Base-by-base conservation (phyloP, 2,113 vertebrate genomes). In the Megaptera novaeangliae region DNA sequence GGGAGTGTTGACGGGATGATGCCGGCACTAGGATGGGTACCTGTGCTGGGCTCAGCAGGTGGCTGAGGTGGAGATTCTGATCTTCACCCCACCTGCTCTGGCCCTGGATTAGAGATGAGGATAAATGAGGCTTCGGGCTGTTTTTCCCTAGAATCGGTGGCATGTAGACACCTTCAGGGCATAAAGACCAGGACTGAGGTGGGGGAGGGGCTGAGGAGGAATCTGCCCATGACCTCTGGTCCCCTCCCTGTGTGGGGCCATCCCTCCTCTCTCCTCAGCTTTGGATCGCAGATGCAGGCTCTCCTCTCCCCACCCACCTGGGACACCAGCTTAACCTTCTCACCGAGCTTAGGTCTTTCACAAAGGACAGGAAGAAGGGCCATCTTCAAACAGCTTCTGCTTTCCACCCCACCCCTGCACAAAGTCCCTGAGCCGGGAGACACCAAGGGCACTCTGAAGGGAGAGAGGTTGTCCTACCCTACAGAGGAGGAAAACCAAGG, bases 11-110 rank as follows among this genome's bases (percentile, higher is more conserved):
- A 41, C 1, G 15, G 18, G 49, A 5, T 3, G 82, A 9, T 3
- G 1, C 3, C 6, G 2, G 63, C 1, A 0, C n/a, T 1, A 0
- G 6, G 7, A 34, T 2, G 17, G 49, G 59, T 0, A 20, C 2
- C 0, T 6, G 55, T 3, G 0, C 44, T 27, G 52, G 68, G 41
- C 86, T 81, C 27, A 1, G 91, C 0, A 2, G 36, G 31, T 0
- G 27, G 10, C 64, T 5, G 0, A 7, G 4, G 31, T 34, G 25
- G 63, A 36, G n/a, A 77, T 11, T n/a, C 74, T 61, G 69, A 34
- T 20, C n/a, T 2, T 59, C 29, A 9, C 9, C 23, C n/a, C 34
- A 23, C n/a, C 49, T 17, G 39, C n/a, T 12, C 15, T 74, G 9
- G 57, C 89, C 52, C 27, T 17, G 59, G 66, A n/a, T n/a, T 41